Evolutionary conservation across 2,113 vertebrate species (phyloP), one percentile per base, ranked within the genome.

Genomic region (Anolis sagrei): DNA sequence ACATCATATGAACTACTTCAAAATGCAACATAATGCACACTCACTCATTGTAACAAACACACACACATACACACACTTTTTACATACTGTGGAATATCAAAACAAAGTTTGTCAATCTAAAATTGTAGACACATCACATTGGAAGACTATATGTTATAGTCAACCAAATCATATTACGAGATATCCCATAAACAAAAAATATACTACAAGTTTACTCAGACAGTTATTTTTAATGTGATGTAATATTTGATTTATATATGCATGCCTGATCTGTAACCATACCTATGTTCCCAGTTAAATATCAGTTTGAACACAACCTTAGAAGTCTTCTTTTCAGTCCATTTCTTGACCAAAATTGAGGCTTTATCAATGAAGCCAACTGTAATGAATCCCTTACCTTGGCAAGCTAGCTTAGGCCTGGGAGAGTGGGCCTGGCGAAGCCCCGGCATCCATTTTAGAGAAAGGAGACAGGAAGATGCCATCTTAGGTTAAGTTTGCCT

Each of bases 1-100:
- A 19, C 85, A 91, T 87, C 58, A 87, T 48, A 78, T 14, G 49
- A 91, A 85, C 85, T 87, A 93, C 92, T 94, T 90, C 90, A 93
- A 91, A 92, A 87, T 81, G 84, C 88, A 91, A 85, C 89, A 84
- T 72, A 68, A 69, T 82, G 88, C 94, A 93, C 92, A 80, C 62
- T 64, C 36, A 64, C 16, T 27, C 54, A 4, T 19, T 39, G 39
- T 4, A 44, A 44, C 5, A n/a, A n/a, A 44, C 39, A 44, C 39
- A 44, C 32, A 36, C 34, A 36, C 34, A 16, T 25, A 27, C 36
- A 87, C 91, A 88, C 89, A 85, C 78, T 48, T 91, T 3, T 6
- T 1, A n/a, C 7, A 23, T 19, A 29, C 94, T 92, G 87, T 1
- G 39, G 89, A 81, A 86, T 88, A 92, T 87, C 89, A 92, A 92